Base-by-base conservation (phyloP, 2,888 invertebrate genomes). In the Diaphora mendica region DNA sequence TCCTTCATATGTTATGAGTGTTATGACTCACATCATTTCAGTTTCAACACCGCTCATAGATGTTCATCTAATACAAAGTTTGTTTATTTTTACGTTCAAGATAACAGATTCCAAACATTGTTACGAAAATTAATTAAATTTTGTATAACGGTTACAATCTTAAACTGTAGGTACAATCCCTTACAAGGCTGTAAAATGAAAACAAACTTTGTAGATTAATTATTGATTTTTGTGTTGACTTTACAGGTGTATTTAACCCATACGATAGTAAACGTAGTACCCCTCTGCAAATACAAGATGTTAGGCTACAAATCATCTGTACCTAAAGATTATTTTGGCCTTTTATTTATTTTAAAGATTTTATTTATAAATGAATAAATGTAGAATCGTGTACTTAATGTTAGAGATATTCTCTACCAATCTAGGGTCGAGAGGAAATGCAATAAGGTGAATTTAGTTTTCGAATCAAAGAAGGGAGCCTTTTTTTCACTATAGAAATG, bases 121-220 rank as follows among this genome's bases (percentile, higher is more conserved):
- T 82, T 77, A 48, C 1, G 64, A 79, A 81, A 82, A 82, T 85
- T 85, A 85, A 85, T 85, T 83, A 85, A 85, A 85, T 85, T 82
- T 85, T 17, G 74, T 68, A 73, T 81, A 83, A 81, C 79, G 75
- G 78, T 79, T 77, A 78, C 77, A 81, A 77, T 81, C 77, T 79
- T 72, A 80, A 83, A 79, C 79, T 77, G 75, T 82, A 51, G 51
- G 51, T n/a, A 77, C 74, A 80, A 76, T 70, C 77, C 71, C 77
- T 77, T 78, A 71, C n/a, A 68, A 74, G 75, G 77, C 77, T 76
- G 76, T 74, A 76, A 76, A 77, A 70, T 70, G 64, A 77, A 77
- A 76, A 77, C 77, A 84, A 85, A 79, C 82, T 82, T 76, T 55
- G 74, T 64, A 77, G 72, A 85, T 83, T 80, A 82, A 85, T 85